A percentile compares a stretch with the other conserved stretches of the same genome.
Conservation (phyloP, 2,888 invertebrate species). For the Spilosoma lubricipeda region DNA sequence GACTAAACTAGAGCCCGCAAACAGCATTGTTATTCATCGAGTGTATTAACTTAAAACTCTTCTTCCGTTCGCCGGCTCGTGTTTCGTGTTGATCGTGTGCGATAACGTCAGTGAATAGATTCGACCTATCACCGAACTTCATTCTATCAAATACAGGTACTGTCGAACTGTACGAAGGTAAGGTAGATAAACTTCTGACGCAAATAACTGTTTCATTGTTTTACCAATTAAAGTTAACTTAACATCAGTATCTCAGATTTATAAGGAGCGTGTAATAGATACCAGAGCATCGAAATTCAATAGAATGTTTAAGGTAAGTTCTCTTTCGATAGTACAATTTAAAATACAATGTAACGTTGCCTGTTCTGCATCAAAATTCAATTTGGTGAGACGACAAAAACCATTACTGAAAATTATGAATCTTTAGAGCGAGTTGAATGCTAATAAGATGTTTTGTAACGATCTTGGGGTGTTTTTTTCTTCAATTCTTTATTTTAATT, state of each 20-base stretch:
- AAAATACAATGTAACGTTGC: background rate
- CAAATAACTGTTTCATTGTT: conserved; percentile 9
- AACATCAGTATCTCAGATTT: background rate
- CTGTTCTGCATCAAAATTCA: background rate
- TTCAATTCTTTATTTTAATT: no score
- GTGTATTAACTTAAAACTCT: conserved; percentile 62
- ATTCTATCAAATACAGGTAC: conserved; percentile 26
- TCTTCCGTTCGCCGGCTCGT: conserved; percentile 64
- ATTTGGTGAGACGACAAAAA: background rate
- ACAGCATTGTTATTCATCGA: conserved; percentile 67
- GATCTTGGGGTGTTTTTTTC: background rate
- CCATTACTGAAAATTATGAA: background rate
- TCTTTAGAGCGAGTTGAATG: background rate
- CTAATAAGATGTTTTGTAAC: background rate
- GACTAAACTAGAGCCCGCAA: background rate
- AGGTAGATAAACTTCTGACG: conserved; percentile 8
- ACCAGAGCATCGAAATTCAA: background rate
- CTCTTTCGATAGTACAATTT: background rate
- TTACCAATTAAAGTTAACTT: background rate
- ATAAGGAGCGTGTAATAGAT: background rate
- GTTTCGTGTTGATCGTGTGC: conserved; percentile 61
- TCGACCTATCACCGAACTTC: conserved; percentile 40
- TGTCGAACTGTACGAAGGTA: conserved; percentile 3
- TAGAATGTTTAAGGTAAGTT: background rate
- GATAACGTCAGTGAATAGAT: conserved; percentile 48